Percentiles rank a stretch among this genome's conserved stretches.
Evolutionary conservation across 2,888 invertebrate species (phyloP).

Genomic region (Limnephilus lunatus): DNA sequence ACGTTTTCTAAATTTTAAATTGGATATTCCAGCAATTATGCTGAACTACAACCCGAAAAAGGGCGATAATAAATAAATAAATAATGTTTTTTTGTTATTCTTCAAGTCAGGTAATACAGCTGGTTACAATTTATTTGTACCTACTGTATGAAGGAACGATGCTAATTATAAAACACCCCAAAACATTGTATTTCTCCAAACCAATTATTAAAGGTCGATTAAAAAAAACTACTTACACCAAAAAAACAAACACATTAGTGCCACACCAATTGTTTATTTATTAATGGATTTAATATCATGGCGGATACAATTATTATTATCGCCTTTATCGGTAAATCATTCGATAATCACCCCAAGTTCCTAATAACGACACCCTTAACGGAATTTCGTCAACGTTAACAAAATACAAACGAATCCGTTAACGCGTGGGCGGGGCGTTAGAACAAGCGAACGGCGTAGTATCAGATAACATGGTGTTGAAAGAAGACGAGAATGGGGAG

Average conservation of each 20-base stretch:
- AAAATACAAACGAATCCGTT: constrained; percentile 49
- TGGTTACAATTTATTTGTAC: background rate
- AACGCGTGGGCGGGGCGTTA: constrained; percentile 20
- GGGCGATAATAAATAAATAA: too few species aligned
- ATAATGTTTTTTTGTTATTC: background rate
- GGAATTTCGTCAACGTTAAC: constrained; percentile 15
- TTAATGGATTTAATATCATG: constrained; percentile 52
- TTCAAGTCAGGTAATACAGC: background rate
- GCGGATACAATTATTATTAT: constrained; percentile 44
- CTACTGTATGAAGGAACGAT: background rate
- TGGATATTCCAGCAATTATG: too few species aligned
- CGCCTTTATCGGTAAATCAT: constrained; percentile 48
- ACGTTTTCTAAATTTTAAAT: too few species aligned
- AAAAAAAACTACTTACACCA: constrained; percentile 7
- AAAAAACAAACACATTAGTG: constrained; percentile 58
- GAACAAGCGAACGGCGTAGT: background rate
- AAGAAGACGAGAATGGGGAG: background rate
- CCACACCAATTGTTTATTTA: constrained; percentile 51
- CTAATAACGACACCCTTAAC: constrained; percentile 17
- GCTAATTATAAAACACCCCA: background rate
- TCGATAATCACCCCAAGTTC: constrained; percentile 47
- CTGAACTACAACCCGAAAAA: too few species aligned
- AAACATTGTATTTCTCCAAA: background rate
- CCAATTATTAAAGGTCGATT: background rate
- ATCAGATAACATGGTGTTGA: background rate